Conservation (phyloP, 2,113 vertebrate species). For the Hyperopisus bebe region DNA sequence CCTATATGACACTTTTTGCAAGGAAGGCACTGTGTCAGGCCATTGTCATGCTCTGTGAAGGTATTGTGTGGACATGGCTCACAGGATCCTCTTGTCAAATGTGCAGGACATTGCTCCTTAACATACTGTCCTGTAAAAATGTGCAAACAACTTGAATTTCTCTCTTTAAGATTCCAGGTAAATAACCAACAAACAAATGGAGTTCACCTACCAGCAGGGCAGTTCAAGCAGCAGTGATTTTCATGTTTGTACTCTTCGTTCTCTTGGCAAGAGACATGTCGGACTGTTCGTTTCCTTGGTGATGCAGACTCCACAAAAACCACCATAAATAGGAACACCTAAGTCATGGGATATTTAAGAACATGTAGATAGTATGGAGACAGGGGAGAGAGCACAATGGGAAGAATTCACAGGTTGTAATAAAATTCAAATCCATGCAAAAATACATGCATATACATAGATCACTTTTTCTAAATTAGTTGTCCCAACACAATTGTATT, state of each 20-base stretch:
- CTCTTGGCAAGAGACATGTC: constrained; percentile 27
- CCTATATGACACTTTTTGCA: constrained; percentile 54
- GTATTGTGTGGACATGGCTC: constrained; percentile 40
- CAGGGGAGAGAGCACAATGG: background rate
- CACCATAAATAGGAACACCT: constrained; percentile 24
- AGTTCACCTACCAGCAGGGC: constrained; percentile 51
- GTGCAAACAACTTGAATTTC: background rate
- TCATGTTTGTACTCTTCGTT: constrained; percentile 21
- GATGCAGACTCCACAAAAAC: background rate
- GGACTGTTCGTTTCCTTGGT: background rate
- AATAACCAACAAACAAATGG: background rate
- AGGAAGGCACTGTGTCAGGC: constrained; percentile 36
- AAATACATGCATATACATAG: background rate
- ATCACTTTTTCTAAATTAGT: background rate
- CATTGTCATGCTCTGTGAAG: constrained; percentile 41
- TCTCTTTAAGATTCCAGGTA: background rate
- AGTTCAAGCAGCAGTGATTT: constrained; percentile 54
- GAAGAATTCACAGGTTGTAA: background rate
- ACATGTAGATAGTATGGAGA: background rate
- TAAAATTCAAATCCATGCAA: background rate
- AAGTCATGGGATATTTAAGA: background rate
- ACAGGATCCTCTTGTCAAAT: constrained; percentile 34
- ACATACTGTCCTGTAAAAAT: constrained; percentile 43
- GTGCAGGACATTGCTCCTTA: constrained; percentile 27
- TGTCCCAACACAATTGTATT: background rate